Conservation (phyloP, 2,888 invertebrate genomes). For the Ophion slaviceki region DNA sequence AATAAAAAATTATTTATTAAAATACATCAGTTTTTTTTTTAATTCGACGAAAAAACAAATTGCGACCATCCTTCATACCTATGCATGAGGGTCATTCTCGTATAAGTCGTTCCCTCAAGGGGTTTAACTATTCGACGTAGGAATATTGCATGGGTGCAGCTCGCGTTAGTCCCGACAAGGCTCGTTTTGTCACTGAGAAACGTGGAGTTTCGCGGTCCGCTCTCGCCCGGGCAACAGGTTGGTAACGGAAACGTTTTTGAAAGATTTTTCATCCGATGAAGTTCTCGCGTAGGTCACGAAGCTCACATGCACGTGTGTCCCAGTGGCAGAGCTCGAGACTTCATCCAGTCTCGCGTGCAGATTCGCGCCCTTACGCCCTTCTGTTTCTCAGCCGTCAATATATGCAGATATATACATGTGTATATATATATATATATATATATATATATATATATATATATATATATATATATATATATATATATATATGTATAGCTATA, state of each 20-base stretch:
- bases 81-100: no score
- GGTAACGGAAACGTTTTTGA: conserved; percentile 65
- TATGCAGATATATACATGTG: neutral
- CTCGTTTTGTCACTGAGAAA: conserved; percentile 2
- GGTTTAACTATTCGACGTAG: conserved; percentile 1
- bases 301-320: neutral
- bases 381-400: neutral
- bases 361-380: conserved; percentile 2
- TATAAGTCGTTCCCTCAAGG: no score
- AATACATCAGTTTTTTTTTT: no score
- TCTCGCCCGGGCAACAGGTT: conserved; percentile 64
- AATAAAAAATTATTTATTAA: no score
- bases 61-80: no score
- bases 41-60: no score
- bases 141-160: conserved; percentile 4
- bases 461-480: no score
- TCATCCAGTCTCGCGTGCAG: neutral
- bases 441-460: no score
- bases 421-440: no score
- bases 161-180: neutral
- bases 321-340: neutral
- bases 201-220: conserved; percentile 14
- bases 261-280: conserved; percentile 47
- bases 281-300: conserved; percentile 15
- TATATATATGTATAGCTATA: neutral